phyloP scores from a whole-genome alignment of 2,113 vertebrate genomes.

The Rhabdomys dilectus region DNA sequence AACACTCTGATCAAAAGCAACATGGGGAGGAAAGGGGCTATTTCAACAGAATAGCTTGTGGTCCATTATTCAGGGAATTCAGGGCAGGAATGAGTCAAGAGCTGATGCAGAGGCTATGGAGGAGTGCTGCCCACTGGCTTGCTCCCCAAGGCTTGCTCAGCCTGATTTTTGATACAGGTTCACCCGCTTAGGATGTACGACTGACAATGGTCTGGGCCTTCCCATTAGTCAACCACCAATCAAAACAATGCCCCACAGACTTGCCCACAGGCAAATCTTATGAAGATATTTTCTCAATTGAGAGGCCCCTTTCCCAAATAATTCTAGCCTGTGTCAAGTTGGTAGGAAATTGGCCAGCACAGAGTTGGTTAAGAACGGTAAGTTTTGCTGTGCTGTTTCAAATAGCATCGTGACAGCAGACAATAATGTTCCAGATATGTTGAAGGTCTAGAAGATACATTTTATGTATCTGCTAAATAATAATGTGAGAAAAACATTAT shows the following conservation, averaged over 20 bases:
- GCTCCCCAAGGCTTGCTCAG: neutral
- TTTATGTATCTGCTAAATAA: neutral
- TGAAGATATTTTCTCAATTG: neutral
- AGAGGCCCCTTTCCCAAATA: neutral
- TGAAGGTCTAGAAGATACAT: neutral
- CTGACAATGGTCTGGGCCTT: neutral
- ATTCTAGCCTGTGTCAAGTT: neutral
- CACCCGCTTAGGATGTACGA: neutral
- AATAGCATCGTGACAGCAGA: neutral
- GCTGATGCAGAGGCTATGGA: neutral
- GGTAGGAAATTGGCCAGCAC: neutral
- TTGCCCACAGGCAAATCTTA: neutral
- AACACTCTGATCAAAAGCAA: neutral
- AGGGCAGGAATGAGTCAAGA: neutral
- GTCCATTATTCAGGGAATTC: neutral
- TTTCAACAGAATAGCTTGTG: neutral
- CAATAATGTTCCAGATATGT: neutral
- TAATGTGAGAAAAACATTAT: slow-evolving; percentile 22
- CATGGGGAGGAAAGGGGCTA: neutral
- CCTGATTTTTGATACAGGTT: neutral
- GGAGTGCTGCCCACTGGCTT: neutral
- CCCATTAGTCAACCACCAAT: neutral
- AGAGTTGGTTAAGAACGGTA: neutral
- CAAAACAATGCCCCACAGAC: neutral
- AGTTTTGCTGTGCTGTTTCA: neutral